phyloP scores from a whole-genome alignment of 2,113 vertebrate genomes.

The Pangasianodon hypophthalmus region DNA sequence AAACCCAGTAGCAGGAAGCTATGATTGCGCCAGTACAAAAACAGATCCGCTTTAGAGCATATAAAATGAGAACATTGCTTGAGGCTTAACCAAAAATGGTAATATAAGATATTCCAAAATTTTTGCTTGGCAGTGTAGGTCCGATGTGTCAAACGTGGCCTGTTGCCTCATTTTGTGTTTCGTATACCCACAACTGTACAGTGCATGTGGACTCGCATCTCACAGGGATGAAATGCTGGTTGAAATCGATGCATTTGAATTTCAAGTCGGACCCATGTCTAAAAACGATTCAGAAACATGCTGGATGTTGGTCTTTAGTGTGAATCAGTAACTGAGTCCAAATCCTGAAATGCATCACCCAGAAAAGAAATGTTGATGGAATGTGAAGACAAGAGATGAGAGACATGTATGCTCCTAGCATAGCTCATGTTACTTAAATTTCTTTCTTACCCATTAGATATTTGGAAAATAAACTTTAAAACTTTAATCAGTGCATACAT shows the following conservation, averaged over 20 bases:
- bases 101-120: background rate
- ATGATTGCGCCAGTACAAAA: conserved; percentile 1
- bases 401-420: background rate
- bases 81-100: background rate
- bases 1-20: background rate
- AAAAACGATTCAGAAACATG: too few species aligned
- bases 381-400: too few species aligned
- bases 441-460: background rate
- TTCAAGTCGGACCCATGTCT: too few species aligned
- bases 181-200: background rate
- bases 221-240: background rate
- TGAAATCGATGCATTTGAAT: background rate
- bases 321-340: too few species aligned
- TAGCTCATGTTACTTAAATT: background rate
- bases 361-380: too few species aligned
- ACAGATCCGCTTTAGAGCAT: background rate
- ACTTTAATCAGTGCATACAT: background rate
- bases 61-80: background rate
- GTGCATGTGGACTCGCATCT: background rate
- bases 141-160: background rate
- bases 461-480: background rate
- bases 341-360: too few species aligned
- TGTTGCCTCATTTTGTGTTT: background rate
- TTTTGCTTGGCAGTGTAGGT: background rate
- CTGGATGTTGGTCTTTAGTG: too few species aligned